phyloP scores from a whole-genome alignment of 2,113 vertebrate genomes.

The Phaethon lepturus region DNA sequence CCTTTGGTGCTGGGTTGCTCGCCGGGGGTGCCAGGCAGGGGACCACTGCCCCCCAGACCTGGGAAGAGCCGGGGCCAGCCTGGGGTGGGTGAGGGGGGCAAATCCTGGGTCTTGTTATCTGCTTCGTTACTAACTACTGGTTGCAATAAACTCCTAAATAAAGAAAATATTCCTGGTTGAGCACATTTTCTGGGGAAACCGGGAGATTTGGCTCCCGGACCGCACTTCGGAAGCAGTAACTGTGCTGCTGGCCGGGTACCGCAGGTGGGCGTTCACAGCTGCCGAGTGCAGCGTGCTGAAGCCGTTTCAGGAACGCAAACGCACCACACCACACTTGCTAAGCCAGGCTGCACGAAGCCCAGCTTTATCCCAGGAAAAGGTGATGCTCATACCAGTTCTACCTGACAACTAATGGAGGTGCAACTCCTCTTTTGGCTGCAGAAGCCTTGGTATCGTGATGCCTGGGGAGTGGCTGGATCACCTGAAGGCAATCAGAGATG shows the following conservation, averaged over 20 bases:
- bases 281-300: accelerated
- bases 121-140: accelerated
- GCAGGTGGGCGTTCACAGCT: background rate
- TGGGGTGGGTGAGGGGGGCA: background rate
- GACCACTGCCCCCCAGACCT: background rate
- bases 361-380: background rate
- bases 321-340: accelerated
- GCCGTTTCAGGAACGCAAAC: accelerated
- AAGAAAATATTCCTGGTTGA: background rate
- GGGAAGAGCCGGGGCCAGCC: background rate
- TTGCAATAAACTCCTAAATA: background rate
- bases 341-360: background rate
- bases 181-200: background rate
- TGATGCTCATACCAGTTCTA: background rate
- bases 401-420: background rate
- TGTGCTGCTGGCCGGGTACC: background rate
- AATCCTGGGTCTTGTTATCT: background rate
- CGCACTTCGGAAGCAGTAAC: accelerated
- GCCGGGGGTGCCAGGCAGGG: background rate
- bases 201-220: background rate
- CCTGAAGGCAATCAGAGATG: background rate
- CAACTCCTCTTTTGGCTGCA: background rate
- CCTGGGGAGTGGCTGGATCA: background rate
- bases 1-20: background rate
- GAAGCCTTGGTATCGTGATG: background rate